A percentile compares a stretch with the other conserved stretches of the same genome.
These are phyloP conservation scores for Margaritifera margaritifera DNA, from an alignment of 2,888 invertebrate species.

Conservation along the genomic window DNA sequence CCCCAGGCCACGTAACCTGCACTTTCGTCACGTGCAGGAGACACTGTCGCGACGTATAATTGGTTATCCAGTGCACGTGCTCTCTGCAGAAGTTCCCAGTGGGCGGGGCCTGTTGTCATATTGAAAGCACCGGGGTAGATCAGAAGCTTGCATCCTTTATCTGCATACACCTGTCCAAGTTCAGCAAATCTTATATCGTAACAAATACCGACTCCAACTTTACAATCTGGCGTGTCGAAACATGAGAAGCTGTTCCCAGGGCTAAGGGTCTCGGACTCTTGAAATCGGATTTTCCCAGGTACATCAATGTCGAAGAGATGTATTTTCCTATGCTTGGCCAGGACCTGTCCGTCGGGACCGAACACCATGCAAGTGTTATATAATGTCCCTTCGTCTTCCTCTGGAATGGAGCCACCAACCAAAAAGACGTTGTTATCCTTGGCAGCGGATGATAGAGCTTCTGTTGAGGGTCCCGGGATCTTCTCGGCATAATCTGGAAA, in stretches of 20 bases:
- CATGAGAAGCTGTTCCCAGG: conserved; percentile 84
- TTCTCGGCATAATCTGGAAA: conserved; percentile 90
- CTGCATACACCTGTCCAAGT: conserved; percentile 77
- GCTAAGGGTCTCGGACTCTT: conserved; percentile 89
- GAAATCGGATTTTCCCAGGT: conserved; percentile 91
- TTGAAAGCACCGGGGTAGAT: conserved; percentile 97
- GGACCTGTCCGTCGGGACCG: conserved; percentile 83
- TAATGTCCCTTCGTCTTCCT: conserved; percentile 79
- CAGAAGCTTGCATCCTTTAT: conserved; percentile 82
- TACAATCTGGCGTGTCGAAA: conserved; percentile 81
- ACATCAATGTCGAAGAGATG: conserved; percentile 97
- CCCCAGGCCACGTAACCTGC: conserved; percentile 91
- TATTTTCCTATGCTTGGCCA: conserved; percentile 90
- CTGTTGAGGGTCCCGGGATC: conserved; percentile 86
- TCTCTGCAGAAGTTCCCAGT: conserved; percentile 90
- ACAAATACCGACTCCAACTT: conserved; percentile 93
- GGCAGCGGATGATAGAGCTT: conserved; percentile 83
- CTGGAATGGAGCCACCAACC: conserved; percentile 93
- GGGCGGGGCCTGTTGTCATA: conserved; percentile 94
- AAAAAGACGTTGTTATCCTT: conserved; percentile 84
- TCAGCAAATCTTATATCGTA: conserved; percentile 95
- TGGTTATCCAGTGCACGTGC: conserved; percentile 91
- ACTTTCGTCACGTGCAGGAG: conserved; percentile 84
- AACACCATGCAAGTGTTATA: conserved; percentile 91
- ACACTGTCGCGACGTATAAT: conserved; percentile 87